Base-by-base conservation (phyloP, 2,888 invertebrate genomes). In the Mythimna lalbum region DNA sequence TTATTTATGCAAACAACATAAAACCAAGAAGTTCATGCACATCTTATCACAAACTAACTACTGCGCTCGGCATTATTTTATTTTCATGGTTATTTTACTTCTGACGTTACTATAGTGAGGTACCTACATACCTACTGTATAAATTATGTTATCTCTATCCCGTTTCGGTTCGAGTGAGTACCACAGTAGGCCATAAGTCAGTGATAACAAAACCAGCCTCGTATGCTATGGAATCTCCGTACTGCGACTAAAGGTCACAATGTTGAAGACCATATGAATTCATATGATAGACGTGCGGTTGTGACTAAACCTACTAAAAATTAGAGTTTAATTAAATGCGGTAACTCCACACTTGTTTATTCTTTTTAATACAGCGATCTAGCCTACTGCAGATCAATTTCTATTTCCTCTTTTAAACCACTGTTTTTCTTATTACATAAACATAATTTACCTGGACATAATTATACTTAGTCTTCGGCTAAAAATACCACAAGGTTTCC, bases 1-100 rank as follows among this genome's bases (percentile, higher is more conserved):
- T 49, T 39, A 64, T 47, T 4, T 59, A 66, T 56, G 23, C 49
- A 71, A 49, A n/a, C 53, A 36, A 49, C 47, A 53, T 65, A 65
- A 52, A 66, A 65, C 21, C 56, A 49, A 63, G 47, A 64, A 33
- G 23, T 21, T 49, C 10, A 14, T 17, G 23, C 52, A 36, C 68
- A 36, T 23, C 55, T 56, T 63, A 56, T 63, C 68, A 49, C 47
- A 68, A 36, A 47, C 36, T 63, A 33, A 12, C n/a, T 33, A 55
- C 47, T 55, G 43, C 23, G 47, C 55, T 33, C 14, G 14, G 23
- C 9, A 47, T 21, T 55, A 10, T 36, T 63, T 57, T 65, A 57
- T 65, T 65, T 36, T 53, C 14, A 14, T 19, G 9, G 12, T 21
- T 10, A 17, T 53, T 47, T 47, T 12, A 59, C 36, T 49, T 59